phyloP scores from a whole-genome alignment of 2,797 vertebrate species.

The Danio kyathit region DNA sequence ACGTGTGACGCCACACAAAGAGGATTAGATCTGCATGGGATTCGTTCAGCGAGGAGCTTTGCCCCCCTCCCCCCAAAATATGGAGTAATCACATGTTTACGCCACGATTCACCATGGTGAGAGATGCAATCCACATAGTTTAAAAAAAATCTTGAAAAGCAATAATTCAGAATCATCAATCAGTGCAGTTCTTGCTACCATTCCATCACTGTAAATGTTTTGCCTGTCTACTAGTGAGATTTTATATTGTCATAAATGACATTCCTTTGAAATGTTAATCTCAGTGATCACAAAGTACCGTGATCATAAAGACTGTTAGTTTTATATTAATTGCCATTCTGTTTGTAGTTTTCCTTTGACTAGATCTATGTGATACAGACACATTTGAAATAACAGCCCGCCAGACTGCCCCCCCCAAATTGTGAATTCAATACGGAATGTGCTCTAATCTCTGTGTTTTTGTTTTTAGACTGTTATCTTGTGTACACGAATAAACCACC shows the following conservation, averaged over 20 bases:
- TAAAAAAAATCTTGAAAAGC: slow-evolving; percentile 78
- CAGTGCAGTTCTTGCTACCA: slow-evolving; percentile 66
- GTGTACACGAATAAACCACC: slow-evolving; percentile 77
- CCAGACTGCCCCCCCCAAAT: slow-evolving; percentile 71
- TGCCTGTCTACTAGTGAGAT: slow-evolving; percentile 81
- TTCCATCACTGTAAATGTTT: slow-evolving; percentile 70
- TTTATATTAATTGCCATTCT: slow-evolving; percentile 80
- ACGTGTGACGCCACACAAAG: slow-evolving; percentile 85
- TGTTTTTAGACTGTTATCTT: slow-evolving; percentile 85
- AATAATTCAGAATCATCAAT: slow-evolving; percentile 79
- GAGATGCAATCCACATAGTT: slow-evolving; percentile 74
- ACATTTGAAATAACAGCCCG: slow-evolving; percentile 74
- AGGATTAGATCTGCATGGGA: slow-evolving; percentile 85
- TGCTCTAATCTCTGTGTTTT: slow-evolving; percentile 80
- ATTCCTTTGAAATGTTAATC: slow-evolving; percentile 71
- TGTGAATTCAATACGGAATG: slow-evolving; percentile 74
- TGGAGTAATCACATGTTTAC: slow-evolving; percentile 78
- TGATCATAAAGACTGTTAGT: slow-evolving; percentile 78
- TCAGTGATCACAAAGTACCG: slow-evolving; percentile 65
- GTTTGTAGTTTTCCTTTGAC: slow-evolving; percentile 75
- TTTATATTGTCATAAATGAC: slow-evolving; percentile 80
- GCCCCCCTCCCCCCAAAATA: slow-evolving; percentile 70
- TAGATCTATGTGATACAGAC: slow-evolving; percentile 78
- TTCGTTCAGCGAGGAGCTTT: slow-evolving; percentile 84
- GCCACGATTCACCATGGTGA: slow-evolving; percentile 75